Evolutionary conservation across 1,140 invertebrate genomes (phyloP).

Genomic region (Drosophila parvula): DNA sequence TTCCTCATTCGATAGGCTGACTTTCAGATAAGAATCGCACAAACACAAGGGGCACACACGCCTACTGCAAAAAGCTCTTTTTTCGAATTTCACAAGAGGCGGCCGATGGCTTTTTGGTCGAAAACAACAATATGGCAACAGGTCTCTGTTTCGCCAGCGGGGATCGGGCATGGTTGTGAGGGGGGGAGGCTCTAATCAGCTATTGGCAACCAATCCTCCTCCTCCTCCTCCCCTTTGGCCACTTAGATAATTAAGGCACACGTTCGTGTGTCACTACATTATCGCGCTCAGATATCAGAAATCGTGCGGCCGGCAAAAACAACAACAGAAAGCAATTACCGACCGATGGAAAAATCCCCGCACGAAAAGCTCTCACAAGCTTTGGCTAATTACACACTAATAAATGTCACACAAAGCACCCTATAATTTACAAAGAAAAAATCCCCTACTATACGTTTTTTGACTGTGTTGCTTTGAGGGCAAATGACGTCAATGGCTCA

Average conservation of each 20-base stretch:
- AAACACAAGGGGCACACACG: background rate
- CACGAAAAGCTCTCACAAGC: constrained; percentile 43
- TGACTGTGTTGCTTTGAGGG: constrained; percentile 7
- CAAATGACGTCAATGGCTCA: constrained; percentile 24
- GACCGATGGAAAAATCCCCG: constrained; percentile 58
- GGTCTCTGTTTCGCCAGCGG: constrained; percentile 17
- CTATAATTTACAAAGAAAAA: constrained; percentile 38
- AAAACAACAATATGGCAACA: constrained; percentile 63
- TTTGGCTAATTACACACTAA: constrained; percentile 35
- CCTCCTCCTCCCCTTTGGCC: background rate
- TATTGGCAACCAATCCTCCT: constrained; percentile 32
- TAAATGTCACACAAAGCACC: constrained; percentile 20
- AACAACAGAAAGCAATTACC: constrained; percentile 67
- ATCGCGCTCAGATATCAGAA: constrained; percentile 61
- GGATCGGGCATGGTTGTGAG: background rate
- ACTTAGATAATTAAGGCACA: constrained; percentile 54
- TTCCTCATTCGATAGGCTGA: constrained; percentile 40
- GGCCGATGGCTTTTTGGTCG: constrained; percentile 9
- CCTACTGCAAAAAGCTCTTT: constrained; percentile 56
- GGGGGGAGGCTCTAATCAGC: constrained; percentile 53
- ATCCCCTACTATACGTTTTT: constrained; percentile 16
- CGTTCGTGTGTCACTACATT: constrained; percentile 34
- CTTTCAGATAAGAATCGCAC: constrained; percentile 28
- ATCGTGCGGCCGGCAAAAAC: constrained; percentile 39
- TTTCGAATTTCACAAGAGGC: constrained; percentile 70